phyloP scores from a whole-genome alignment of 2,888 invertebrate genomes.

The Meiosimyza decipiens region DNA sequence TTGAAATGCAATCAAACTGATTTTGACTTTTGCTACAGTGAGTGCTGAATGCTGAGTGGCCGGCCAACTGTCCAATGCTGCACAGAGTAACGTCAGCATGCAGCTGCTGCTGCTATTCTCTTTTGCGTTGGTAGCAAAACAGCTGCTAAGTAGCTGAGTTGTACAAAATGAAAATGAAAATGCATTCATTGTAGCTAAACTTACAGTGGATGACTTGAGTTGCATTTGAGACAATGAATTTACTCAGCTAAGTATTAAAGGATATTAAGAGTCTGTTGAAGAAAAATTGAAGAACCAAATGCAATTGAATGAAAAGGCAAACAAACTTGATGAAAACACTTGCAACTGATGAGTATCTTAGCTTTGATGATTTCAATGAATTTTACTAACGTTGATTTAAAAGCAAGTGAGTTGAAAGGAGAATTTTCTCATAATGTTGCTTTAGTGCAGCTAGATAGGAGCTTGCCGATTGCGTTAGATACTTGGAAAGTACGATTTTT shows the following conservation, averaged over 20 bases:
- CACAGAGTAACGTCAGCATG: neutral
- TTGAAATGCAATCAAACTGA: conserved; percentile 31
- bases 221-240: too few relatives aligned
- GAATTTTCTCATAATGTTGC: too few relatives aligned
- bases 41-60: neutral
- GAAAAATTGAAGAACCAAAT: neutral
- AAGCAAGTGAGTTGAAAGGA: too few relatives aligned
- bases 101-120: neutral
- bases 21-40: conserved; percentile 19
- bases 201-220: neutral
- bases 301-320: too few relatives aligned
- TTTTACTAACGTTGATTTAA: conserved; percentile 17
- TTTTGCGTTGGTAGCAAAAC: neutral
- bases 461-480: too few relatives aligned
- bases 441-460: too few relatives aligned
- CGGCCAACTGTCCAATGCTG: neutral
- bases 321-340: too few relatives aligned
- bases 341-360: neutral
- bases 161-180: too few relatives aligned
- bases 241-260: neutral
- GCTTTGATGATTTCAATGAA: conserved; percentile 15
- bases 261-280: conserved; percentile 22
- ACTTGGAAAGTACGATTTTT: too few relatives aligned
- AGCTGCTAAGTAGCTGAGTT: neutral
- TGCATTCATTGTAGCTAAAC: neutral